Base-by-base conservation (phyloP, 2,797 vertebrate genomes). In the Cichlasoma orientale region DNA sequence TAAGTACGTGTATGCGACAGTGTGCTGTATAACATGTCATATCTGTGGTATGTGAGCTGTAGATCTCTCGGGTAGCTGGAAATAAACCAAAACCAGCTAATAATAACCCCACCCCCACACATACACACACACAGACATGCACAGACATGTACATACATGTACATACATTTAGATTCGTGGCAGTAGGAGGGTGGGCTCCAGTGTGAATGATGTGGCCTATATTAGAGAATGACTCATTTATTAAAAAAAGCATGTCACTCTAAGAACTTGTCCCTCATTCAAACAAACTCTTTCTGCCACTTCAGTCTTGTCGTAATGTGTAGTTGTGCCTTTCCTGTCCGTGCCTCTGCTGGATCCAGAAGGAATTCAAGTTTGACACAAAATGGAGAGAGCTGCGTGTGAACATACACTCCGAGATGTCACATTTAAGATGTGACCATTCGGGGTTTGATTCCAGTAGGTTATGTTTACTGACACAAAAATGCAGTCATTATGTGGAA, bases 191-290 rank as follows among this genome's bases (percentile, higher is more conserved):
- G 74, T 55, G 80, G 74, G 84, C 74, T 84, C 56, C 63, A 31
- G 54, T 47, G 50, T 85, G 79, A 89, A 70, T 56, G 83, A 88
- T 85, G 75, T 88, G 88, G 75, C 83, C 90, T 87, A 90, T 68
- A 87, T 90, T 81, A 56, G 74, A 79, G 75, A 68, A 74, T 87
- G 89, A 91, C 72, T 92, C 89, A 90, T 85, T 85, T 92, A n/a
- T 86, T 31, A 41, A 55, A 36, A 31, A 21, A 68, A 69, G 19
- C 36, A 82, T 73, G n/a, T 47, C 4, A 3, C 23, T 74, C 59
- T 13, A 41, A 23, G 36, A 21, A 29, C 68, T 58, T 13, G 1
- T 66, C 25, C 52, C 61, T 36, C 25, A 13, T 47, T 68, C 38
- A 29, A 33, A 68, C 25, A 50, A 68, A 50, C 21, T 16, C 13